Evolutionary conservation across 2,797 vertebrate genomes (phyloP), one percentile per base, ranked within the genome.

Genomic region (Phrynocephalus forsythii): DNA sequence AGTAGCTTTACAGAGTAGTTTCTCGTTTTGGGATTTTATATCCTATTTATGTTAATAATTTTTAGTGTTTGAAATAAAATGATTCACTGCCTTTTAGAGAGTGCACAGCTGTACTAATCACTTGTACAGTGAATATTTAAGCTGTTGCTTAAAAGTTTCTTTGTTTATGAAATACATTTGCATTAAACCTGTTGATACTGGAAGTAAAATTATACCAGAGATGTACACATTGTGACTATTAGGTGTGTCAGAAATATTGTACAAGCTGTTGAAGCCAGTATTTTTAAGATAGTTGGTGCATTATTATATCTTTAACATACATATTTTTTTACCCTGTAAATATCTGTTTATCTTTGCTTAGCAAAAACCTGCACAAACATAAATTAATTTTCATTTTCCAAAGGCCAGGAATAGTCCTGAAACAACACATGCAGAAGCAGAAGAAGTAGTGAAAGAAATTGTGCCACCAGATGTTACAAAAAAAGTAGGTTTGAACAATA

Each of bases 391-490:
- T 5, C 20, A 5, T 8, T 11, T 66, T 10, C 38, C 24, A 30
- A 77, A 97, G 97, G 22, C 85, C 87, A 96, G 96, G 89, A 96
- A 95, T 89, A 97, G 96, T 92, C 96, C 97, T 89, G 97, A 97
- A 95, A 94, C 94, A 86, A 84, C 88, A 87, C 81, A 93, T 67
- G 90, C 91, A 86, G 92, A 90, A 91, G 63, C 13, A 48, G 93
- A 86, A 85, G 95, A 95, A 86, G 97, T 98, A 87, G 96, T 97
- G 80, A 97, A 94, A 30, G 97, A 98, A 89, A 88, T 82, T 3
- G 24, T 93, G 72, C 87, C 93, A 93, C 28, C 83, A 84, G 6
- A 89, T 86, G 4, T 78, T 91, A 87, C 86, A 79, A 96, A 97
- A 91, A 95, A 96, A 87, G 94, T 96, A 90, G 90, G 94, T 95